These are phyloP conservation scores for Scrobipalpa atriplicella DNA, from an alignment of 2,888 invertebrate species.

Conservation along the genomic window DNA sequence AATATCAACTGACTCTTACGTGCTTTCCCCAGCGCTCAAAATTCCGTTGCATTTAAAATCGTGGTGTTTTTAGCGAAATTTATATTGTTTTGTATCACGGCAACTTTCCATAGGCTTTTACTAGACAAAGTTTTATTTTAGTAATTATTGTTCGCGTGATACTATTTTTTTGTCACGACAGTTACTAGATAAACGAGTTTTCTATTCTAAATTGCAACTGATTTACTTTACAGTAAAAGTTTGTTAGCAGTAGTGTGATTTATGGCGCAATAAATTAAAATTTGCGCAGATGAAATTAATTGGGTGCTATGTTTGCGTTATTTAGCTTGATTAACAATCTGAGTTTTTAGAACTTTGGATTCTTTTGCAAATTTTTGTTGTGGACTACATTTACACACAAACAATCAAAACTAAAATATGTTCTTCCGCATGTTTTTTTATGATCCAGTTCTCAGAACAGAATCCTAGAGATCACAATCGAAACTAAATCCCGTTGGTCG, in stretches of 20 bases:
- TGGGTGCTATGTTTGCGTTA: conserved; percentile 4
- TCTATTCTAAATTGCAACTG: conserved; percentile 25
- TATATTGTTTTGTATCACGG: conserved; percentile 35
- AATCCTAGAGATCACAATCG: conserved; percentile 16
- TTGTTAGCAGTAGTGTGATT: conserved; percentile 4
- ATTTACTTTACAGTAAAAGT: conserved; percentile 24
- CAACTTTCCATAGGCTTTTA: conserved; percentile 31
- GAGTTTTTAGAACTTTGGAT: not conserved
- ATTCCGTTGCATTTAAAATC: conserved; percentile 25
- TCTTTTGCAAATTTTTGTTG: too few relatives aligned
- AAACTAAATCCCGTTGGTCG: conserved; percentile 11
- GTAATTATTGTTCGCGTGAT: conserved; percentile 39
- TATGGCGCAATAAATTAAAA: conserved; percentile 14
- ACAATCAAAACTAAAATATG: not conserved
- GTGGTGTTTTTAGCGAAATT: conserved; percentile 6
- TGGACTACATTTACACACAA: not conserved
- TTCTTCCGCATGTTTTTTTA: not conserved
- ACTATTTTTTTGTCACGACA: conserved; percentile 21
- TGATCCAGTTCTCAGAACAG: not conserved
- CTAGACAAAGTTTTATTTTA: conserved; percentile 36
- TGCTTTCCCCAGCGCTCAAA: conserved; percentile 28
- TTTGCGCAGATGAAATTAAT: not conserved
- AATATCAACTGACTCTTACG: conserved; percentile 18
- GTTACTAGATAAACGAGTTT: conserved; percentile 26
- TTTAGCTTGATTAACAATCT: not conserved